Percentiles rank a stretch among this genome's conserved stretches.
These are phyloP conservation scores for Pelvicachromis taeniatus DNA, from an alignment of 2,113 vertebrate genomes.

Conservation along the genomic window DNA sequence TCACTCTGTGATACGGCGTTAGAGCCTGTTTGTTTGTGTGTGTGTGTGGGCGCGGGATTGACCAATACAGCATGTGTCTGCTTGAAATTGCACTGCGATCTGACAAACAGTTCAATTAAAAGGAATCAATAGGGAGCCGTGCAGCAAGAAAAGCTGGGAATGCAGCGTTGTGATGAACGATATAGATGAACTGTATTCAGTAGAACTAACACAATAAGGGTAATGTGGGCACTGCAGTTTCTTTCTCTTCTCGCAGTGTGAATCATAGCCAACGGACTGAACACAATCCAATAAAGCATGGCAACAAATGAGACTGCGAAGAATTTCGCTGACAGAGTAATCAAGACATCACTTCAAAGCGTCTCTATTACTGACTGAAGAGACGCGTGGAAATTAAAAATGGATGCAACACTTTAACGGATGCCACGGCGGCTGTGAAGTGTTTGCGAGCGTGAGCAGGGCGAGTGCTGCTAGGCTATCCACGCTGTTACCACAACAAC, in stretches of 20 bases:
- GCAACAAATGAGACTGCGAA: background rate
- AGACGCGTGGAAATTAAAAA: background rate
- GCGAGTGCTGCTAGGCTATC: constrained; percentile 4
- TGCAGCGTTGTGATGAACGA: background rate
- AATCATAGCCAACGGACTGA: background rate
- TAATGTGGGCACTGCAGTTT: background rate
- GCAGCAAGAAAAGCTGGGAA: background rate
- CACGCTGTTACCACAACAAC: constrained; percentile 41
- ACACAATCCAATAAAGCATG: background rate
- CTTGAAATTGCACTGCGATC: background rate
- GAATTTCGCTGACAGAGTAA: constrained; percentile 8
- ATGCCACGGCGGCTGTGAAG: background rate
- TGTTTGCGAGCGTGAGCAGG: background rate
- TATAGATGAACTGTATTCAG: background rate
- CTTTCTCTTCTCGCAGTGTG: background rate
- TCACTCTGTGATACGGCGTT: background rate
- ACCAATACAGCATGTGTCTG: background rate
- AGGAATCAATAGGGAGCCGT: background rate
- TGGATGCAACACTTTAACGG: background rate
- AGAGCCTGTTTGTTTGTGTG: background rate
- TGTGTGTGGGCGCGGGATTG: background rate
- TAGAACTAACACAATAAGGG: background rate
- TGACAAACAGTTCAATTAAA: constrained; percentile 21
- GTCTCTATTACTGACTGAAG: background rate
- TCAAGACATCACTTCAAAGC: background rate